Percentiles rank a stretch among this genome's conserved stretches.
These are phyloP conservation scores for Stratiomys singularior DNA, from an alignment of 2,888 invertebrate species.

Conservation along the genomic window DNA sequence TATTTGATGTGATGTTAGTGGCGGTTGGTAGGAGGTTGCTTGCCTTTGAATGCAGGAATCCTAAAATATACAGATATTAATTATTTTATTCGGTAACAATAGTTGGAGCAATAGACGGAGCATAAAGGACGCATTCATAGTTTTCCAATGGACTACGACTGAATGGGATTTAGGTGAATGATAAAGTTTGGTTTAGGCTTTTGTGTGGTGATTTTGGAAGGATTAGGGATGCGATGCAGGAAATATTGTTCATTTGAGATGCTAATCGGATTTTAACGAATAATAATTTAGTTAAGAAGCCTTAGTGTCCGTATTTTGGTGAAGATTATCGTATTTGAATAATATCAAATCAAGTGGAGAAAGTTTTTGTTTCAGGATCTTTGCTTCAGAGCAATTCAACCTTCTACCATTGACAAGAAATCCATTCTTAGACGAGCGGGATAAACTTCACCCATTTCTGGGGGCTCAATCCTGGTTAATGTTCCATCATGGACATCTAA, in stretches of 20 bases:
- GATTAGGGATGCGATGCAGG: not conserved
- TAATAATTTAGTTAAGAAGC: too few species aligned
- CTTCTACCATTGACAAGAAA: too few species aligned
- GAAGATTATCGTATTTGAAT: too few species aligned
- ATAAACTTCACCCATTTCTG: too few species aligned
- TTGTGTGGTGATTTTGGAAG: not conserved
- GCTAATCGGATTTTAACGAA: not conserved
- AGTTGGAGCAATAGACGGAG: not conserved
- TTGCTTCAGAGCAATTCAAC: too few species aligned
- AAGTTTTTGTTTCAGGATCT: too few species aligned
- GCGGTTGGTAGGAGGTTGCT: not conserved
- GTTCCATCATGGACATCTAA: too few species aligned
- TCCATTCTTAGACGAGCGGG: too few species aligned
- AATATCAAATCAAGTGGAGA: too few species aligned
- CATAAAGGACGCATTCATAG: not conserved
- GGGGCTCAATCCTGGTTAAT: too few species aligned
- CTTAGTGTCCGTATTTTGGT: too few species aligned
- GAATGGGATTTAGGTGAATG: not conserved
- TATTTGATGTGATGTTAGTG: slow-evolving; percentile 26
- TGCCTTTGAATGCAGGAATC: not conserved
- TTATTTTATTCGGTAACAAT: slow-evolving; percentile 8
- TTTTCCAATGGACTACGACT: not conserved
- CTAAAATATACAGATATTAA: slow-evolving; percentile 18
- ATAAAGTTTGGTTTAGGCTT: not conserved
- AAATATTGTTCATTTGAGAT: not conserved